Base-by-base conservation (phyloP, 1,140 invertebrate genomes). In the Drosophila kurseongensis region DNA sequence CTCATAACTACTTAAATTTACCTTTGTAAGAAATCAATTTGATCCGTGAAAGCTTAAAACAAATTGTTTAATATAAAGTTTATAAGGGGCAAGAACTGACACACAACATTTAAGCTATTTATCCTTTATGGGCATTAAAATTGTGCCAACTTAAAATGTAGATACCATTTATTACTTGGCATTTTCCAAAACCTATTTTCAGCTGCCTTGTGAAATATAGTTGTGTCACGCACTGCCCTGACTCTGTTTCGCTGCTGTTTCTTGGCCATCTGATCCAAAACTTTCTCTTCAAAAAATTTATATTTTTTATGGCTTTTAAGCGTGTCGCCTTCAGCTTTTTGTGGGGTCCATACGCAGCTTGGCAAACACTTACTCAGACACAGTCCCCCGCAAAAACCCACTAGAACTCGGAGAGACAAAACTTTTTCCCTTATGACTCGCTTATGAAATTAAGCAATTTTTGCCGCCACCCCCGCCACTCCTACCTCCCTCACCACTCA, bases 371-470 rank as follows among this genome's bases (percentile, higher is more conserved):
- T 57, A 40, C 66, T 29, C 57, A 29, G 42, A 59, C 42, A 47
- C 44, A 42, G 6, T 8, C 8, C 7, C 29, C 29, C 29, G 8
- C 29, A 32, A 32, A 32, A 32, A 32, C 29, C 29, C 29, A 32
- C 29, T 32, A 6, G 29, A 7, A 32, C 6, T 32, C 29, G 38
- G 59, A 62, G 51, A 57, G 65, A 76, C 57, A 81, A 68, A 84
- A 86, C 69, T 81, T 86, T 85, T 78, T 86, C 82, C 78, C 78
- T 86, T 86, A 86, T 85, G 82, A 61, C 58, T 86, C 75, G 78
- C 82, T 81, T 86, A 78, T 86, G 82, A 86, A 86, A 86, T 86
- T 81, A 86, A 86, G 81, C 81, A 85, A 86, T 81, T 86, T 80
- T 48, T 60, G 38, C 38, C 55, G 13, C 40, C 27, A 35, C 2